A percentile compares a stretch with the other conserved stretches of the same genome.
These are phyloP conservation scores for Tachina grossa DNA, from an alignment of 2,888 invertebrate species.

Conservation along the genomic window DNA sequence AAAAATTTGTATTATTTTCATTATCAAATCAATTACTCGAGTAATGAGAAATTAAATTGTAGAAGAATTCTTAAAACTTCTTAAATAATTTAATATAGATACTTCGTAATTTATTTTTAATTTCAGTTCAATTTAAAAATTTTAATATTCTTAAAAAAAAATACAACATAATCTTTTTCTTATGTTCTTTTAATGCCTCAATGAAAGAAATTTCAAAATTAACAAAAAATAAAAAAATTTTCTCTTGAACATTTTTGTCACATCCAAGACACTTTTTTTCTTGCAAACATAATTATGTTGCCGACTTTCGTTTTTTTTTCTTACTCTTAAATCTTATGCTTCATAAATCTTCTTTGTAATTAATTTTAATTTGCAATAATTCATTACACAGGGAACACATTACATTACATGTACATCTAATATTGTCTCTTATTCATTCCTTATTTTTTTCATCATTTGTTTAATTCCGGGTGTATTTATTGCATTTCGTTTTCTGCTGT, in stretches of 20 bases:
- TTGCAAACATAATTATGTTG: not conserved
- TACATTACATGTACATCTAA: slow-evolving; percentile 9
- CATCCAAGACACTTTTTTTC: not conserved
- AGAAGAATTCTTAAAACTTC: too few relatives aligned
- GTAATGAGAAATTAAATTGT: too few relatives aligned
- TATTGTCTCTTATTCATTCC: slow-evolving; percentile 1
- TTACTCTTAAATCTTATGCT: slow-evolving; percentile 20
- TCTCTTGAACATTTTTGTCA: not conserved
- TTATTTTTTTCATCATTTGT: slow-evolving; percentile 14
- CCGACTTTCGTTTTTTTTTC: not conserved
- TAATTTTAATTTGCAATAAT: slow-evolving; percentile 60
- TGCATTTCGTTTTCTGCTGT: slow-evolving; percentile 2
- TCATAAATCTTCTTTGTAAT: slow-evolving; percentile 57
- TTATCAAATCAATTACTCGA: too few relatives aligned
- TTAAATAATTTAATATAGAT: too few relatives aligned
- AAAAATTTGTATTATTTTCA: too few relatives aligned
- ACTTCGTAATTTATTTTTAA: too few relatives aligned
- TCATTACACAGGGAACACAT: slow-evolving; percentile 7
- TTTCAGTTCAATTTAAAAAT: too few relatives aligned
- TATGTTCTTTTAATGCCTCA: too few relatives aligned
- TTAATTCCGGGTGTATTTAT: slow-evolving; percentile 1
- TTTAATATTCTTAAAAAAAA: too few relatives aligned
- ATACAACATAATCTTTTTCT: too few relatives aligned
- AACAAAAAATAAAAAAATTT: not conserved
- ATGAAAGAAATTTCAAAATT: too few relatives aligned